phyloP scores from a whole-genome alignment of 2,888 invertebrate species.

The Tortrix viridana region DNA sequence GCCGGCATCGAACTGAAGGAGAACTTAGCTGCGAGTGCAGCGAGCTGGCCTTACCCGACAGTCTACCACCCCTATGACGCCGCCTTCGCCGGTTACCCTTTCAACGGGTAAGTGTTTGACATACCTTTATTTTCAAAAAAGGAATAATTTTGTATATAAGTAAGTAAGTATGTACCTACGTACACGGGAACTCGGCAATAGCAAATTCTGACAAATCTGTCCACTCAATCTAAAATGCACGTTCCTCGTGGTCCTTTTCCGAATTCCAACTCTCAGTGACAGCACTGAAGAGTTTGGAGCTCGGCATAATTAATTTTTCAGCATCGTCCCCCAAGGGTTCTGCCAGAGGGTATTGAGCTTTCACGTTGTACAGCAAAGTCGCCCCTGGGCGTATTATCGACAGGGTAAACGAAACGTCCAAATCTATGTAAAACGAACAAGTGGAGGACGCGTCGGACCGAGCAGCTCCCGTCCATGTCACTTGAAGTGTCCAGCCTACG shows the following conservation, averaged over 20 bases:
- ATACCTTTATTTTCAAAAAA: not conserved
- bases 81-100: slow-evolving; percentile 96
- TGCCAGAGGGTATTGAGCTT: slow-evolving; percentile 41
- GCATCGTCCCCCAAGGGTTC: slow-evolving; percentile 40
- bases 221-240: slow-evolving; percentile 46
- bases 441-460: slow-evolving; percentile 42
- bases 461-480: slow-evolving; percentile 46
- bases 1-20: slow-evolving; percentile 95
- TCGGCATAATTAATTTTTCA: slow-evolving; percentile 61
- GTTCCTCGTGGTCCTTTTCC: slow-evolving; percentile 36
- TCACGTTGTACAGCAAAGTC: slow-evolving; percentile 47
- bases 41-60: slow-evolving; percentile 95
- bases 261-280: slow-evolving; percentile 40
- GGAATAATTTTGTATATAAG: not conserved
- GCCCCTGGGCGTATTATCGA: slow-evolving; percentile 51
- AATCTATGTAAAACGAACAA: slow-evolving; percentile 56
- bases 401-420: slow-evolving; percentile 57
- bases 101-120: slow-evolving; percentile 92
- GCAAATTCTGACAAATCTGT: slow-evolving; percentile 32
- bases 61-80: slow-evolving; percentile 97
- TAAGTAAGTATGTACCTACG: too few relatives aligned
- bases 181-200: not conserved
- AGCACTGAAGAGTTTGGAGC: slow-evolving; percentile 42
- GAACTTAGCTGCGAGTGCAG: slow-evolving; percentile 92
- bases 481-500: slow-evolving; percentile 44